Evolutionary conservation across 2,113 vertebrate species (phyloP).

Genomic region (Symphodus melops): DNA sequence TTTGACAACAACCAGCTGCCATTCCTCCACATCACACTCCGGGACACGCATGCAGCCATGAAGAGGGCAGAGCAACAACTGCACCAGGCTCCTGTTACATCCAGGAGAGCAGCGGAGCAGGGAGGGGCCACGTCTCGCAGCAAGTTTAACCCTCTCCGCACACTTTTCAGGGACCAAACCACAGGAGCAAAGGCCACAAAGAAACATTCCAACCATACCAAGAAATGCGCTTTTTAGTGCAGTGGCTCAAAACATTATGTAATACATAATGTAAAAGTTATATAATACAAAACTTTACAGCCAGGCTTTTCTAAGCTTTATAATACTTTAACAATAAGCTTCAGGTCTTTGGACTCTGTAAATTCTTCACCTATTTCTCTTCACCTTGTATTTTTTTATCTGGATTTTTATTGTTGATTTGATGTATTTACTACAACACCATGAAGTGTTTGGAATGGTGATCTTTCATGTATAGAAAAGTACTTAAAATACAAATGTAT

Average conservation of each 20-base stretch:
- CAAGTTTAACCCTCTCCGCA: conserved; percentile 61
- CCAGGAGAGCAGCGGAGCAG: not conserved
- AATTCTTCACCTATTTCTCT: not conserved
- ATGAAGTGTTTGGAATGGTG: too few relatives aligned
- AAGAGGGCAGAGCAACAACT: conserved; percentile 6
- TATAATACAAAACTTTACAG: not conserved
- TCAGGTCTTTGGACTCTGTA: not conserved
- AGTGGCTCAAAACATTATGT: not conserved
- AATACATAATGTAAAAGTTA: not conserved
- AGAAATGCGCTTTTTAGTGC: not conserved
- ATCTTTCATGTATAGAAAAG: too few relatives aligned
- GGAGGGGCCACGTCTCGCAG: conserved; percentile 44
- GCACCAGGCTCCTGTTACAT: conserved; percentile 26
- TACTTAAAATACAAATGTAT: too few relatives aligned
- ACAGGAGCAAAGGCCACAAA: not conserved
- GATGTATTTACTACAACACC: too few relatives aligned
- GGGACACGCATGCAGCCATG: conserved; percentile 63
- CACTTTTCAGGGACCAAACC: not conserved
- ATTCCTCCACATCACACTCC: not conserved
- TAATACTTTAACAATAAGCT: not conserved
- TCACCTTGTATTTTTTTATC: not conserved
- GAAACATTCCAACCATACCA: not conserved
- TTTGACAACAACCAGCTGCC: conserved; percentile 5
- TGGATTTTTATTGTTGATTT: too few relatives aligned
- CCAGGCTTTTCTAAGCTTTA: not conserved